phyloP scores from a whole-genome alignment of 2,888 invertebrate species.

The Cheiracanthium punctorium region DNA sequence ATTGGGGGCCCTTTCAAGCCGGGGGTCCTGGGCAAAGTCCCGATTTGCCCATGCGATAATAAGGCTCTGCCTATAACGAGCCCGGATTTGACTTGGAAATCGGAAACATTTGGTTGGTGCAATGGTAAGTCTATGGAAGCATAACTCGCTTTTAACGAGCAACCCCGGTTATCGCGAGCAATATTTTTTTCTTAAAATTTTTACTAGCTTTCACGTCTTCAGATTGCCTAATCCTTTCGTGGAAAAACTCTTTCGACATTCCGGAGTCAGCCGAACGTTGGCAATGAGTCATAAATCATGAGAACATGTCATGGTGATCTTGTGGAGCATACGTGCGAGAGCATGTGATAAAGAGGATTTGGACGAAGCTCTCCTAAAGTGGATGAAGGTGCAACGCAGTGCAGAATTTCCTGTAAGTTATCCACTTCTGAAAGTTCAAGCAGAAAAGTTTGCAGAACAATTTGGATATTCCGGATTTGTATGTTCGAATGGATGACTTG shows the following conservation, averaged over 20 bases:
- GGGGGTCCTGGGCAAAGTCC: too few species aligned
- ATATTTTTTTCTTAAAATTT: too few species aligned
- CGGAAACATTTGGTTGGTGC: neutral
- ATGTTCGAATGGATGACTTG: constrained; percentile 14
- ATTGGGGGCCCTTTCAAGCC: too few species aligned
- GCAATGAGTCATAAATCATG: too few species aligned
- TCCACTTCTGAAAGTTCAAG: constrained; percentile 11
- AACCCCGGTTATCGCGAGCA: neutral
- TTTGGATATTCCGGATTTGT: constrained; percentile 13
- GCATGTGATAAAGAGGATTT: neutral
- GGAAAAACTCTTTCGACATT: too few species aligned
- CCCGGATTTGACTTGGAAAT: neutral
- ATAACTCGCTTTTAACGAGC: neutral
- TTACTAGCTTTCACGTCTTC: too few species aligned
- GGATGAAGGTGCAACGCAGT: neutral
- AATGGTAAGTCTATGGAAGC: neutral
- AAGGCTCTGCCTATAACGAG: neutral
- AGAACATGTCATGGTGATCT: too few species aligned
- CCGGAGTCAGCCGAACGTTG: too few species aligned
- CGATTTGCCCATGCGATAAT: too few species aligned
- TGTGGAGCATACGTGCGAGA: too few species aligned
- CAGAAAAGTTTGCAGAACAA: neutral
- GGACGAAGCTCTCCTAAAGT: constrained; percentile 12
- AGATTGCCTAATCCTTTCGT: too few species aligned
- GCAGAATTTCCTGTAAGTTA: neutral